phyloP scores from a whole-genome alignment of 2,888 invertebrate genomes.

The Melinopterus prodromus region DNA sequence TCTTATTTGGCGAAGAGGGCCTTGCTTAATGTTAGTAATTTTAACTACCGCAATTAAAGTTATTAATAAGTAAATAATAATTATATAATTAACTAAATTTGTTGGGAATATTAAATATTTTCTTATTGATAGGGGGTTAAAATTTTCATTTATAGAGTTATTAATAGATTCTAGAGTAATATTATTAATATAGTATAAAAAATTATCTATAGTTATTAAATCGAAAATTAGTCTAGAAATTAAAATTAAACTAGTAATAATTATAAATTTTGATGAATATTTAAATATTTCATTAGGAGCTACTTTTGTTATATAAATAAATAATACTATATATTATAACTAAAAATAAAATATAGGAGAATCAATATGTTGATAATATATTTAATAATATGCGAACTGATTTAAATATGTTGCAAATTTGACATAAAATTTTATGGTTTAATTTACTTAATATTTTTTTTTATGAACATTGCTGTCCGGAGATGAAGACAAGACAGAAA shows the following conservation, averaged over 20 bases:
- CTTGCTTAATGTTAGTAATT: conserved; percentile 66
- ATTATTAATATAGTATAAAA: conserved; percentile 34
- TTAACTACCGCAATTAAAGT: conserved; percentile 67
- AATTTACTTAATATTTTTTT: no score
- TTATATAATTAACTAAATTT: conserved; percentile 62
- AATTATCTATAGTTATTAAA: not conserved
- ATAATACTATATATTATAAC: conserved; percentile 72
- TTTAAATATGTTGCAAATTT: no score
- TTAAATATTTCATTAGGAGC: conserved; percentile 69
- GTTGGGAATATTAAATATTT: conserved; percentile 66
- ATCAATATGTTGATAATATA: conserved; percentile 67
- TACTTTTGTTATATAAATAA: conserved; percentile 71
- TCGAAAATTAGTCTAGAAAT: not conserved
- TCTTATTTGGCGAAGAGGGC: conserved; percentile 62
- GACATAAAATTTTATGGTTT: no score
- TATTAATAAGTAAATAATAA: conserved; percentile 69
- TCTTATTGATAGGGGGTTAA: conserved; percentile 56
- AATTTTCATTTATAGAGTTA: conserved; percentile 36
- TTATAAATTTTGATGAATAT: conserved; percentile 54
- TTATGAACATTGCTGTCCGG: no score
- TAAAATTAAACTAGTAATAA: conserved; percentile 46
- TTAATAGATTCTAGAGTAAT: not conserved
- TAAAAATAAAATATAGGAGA: conserved; percentile 69
- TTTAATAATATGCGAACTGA: no score
- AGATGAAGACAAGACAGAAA: no score